phyloP scores from a whole-genome alignment of 2,888 invertebrate genomes.

The Gortyna flavago region DNA sequence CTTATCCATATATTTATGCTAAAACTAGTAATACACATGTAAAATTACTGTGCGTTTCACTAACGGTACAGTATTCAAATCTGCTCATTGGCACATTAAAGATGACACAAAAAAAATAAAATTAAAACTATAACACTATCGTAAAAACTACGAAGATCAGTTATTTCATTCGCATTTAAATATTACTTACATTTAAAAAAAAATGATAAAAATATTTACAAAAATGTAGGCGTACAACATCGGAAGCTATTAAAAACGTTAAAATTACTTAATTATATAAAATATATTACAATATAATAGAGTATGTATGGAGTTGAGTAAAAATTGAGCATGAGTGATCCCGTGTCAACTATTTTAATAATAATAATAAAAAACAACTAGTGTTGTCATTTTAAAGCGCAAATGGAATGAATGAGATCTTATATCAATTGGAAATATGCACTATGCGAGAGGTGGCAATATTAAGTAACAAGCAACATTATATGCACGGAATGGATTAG shows the following conservation, averaged over 20 bases:
- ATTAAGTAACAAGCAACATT: conserved; percentile 35
- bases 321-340: conserved; percentile 75
- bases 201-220: conserved; percentile 74
- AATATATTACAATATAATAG: conserved; percentile 70
- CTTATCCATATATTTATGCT: conserved; percentile 78
- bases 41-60: conserved; percentile 68
- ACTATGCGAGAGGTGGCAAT: conserved; percentile 27
- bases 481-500: conserved; percentile 28
- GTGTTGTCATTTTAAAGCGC: conserved; percentile 78
- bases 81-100: conserved; percentile 87
- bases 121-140: conserved; percentile 73
- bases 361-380: conserved; percentile 57
- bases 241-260: conserved; percentile 60
- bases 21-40: conserved; percentile 81
- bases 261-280: conserved; percentile 67
- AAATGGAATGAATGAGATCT: conserved; percentile 89
- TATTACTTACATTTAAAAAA: conserved; percentile 70
- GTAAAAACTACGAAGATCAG: conserved; percentile 85
- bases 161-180: conserved; percentile 82
- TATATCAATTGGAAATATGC: conserved; percentile 67
- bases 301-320: conserved; percentile 69
- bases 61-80: conserved; percentile 70
- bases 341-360: conserved; percentile 66
- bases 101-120: conserved; percentile 84
- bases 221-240: conserved; percentile 63